Conservation (phyloP, 1,140 invertebrate genomes). For the Drosophila persimilis region DNA sequence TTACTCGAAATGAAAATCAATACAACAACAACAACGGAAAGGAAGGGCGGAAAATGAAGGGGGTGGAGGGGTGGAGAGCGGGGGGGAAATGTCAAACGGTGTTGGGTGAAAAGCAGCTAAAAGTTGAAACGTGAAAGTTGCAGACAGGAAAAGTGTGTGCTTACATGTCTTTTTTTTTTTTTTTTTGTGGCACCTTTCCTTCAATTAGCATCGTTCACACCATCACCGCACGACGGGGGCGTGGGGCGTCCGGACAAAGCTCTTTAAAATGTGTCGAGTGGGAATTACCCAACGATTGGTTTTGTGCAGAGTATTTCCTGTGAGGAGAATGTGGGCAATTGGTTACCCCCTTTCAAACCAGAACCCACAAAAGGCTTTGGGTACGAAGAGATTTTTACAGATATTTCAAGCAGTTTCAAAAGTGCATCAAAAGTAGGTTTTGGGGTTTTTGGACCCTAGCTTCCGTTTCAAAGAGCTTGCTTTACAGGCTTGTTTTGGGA, state of each 20-base stretch:
- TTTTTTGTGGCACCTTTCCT: conserved; percentile 38
- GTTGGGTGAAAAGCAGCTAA: conserved; percentile 50
- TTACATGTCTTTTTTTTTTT: conserved; percentile 29
- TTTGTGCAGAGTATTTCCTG: not conserved
- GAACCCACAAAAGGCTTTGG: too few relatives aligned
- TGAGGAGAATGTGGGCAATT: too few relatives aligned
- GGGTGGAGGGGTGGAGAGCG: not conserved
- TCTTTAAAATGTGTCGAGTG: conserved; percentile 15
- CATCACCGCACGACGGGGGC: conserved; percentile 3
- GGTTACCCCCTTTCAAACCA: too few relatives aligned
- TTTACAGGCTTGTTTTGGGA: too few relatives aligned
- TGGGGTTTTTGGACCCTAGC: too few relatives aligned
- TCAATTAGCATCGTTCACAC: conserved; percentile 46
- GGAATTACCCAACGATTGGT: conserved; percentile 7
- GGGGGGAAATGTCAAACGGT: conserved; percentile 66
- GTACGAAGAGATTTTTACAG: too few relatives aligned
- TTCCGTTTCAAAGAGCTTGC: too few relatives aligned
- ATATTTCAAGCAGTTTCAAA: too few relatives aligned
- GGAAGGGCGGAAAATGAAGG: not conserved
- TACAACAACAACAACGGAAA: not conserved
- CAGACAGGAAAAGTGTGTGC: conserved; percentile 37
- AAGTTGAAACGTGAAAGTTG: conserved; percentile 68
- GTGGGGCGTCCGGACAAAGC: conserved; percentile 8
- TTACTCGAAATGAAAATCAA: conserved; percentile 66
- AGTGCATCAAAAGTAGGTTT: too few relatives aligned